Percentiles rank a stretch among this genome's conserved stretches.
Conservation (phyloP, 2,888 invertebrate genomes). For the Machimus rusticus region DNA sequence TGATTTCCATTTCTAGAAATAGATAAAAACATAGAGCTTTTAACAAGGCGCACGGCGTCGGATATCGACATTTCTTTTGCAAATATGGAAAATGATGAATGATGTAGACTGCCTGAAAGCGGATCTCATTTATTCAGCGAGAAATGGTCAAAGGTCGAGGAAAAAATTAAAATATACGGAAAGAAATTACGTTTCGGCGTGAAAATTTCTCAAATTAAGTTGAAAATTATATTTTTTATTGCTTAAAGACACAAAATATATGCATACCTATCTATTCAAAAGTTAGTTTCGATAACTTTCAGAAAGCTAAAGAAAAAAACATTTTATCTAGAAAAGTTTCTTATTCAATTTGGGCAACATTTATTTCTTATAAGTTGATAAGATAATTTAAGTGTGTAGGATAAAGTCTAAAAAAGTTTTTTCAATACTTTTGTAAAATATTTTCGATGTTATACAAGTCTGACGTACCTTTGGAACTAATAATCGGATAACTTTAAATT, state of each 20-base stretch:
- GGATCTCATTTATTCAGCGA: background rate
- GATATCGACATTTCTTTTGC: conserved; percentile 3
- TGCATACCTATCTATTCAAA: no score
- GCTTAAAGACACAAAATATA: no score
- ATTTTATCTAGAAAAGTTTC: background rate
- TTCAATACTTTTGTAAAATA: no score
- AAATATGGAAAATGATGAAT: conserved; percentile 9
- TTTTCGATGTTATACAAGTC: no score
- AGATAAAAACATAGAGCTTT: background rate
- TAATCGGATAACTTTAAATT: no score
- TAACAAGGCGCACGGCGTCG: conserved; percentile 40
- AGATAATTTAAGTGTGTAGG: no score
- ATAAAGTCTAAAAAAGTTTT: no score
- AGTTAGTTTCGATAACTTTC: no score
- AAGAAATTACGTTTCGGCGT: background rate
- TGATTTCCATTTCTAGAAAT: conserved; percentile 81
- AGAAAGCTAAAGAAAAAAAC: background rate
- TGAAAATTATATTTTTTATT: no score
- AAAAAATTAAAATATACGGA: background rate
- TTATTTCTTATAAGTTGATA: background rate
- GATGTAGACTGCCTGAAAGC: background rate
- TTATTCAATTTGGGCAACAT: background rate
- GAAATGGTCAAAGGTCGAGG: background rate
- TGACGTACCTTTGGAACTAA: no score
- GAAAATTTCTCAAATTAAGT: no score